Conservation (phyloP, 2,113 vertebrate species). For the Carassius gibelio region DNA sequence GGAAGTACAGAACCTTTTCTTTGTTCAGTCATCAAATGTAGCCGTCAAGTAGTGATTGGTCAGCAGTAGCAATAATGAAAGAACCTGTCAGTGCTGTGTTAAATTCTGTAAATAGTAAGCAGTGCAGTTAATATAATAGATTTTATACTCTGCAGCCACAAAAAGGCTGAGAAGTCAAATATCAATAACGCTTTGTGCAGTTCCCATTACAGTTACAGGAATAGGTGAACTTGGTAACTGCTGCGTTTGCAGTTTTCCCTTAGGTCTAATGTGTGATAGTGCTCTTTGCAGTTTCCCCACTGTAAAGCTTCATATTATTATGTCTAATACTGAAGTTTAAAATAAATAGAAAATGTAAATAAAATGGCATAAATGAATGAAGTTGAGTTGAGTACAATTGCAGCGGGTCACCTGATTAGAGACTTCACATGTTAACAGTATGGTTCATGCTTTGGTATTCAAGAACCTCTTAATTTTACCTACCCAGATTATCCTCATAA, state of each 20-base stretch:
- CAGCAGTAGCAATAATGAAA: neutral
- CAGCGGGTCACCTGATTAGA: neutral
- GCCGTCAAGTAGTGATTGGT: neutral
- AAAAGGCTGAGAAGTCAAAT: neutral
- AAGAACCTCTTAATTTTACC: neutral
- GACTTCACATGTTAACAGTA: neutral
- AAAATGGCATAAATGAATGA: neutral
- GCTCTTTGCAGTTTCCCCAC: neutral
- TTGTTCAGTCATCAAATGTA: constrained; percentile 3
- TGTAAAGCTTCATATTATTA: neutral
- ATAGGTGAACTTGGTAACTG: neutral
- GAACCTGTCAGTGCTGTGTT: neutral
- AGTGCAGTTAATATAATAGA: neutral
- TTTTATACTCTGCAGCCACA: neutral
- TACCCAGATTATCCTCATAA: constrained; percentile 84
- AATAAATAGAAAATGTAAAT: neutral
- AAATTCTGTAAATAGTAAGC: constrained; percentile 14
- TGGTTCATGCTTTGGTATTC: too few relatives aligned
- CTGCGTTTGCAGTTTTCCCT: neutral
- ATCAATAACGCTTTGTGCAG: neutral
- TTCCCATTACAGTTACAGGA: constrained; percentile 5
- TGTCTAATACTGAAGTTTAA: neutral
- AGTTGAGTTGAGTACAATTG: too few relatives aligned
- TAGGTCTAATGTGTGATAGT: neutral
- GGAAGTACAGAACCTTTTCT: neutral